Evolutionary conservation across 2,113 vertebrate species (phyloP), one percentile per base, ranked within the genome.

Genomic region (Calyptommatus sinebrachiatus): DNA sequence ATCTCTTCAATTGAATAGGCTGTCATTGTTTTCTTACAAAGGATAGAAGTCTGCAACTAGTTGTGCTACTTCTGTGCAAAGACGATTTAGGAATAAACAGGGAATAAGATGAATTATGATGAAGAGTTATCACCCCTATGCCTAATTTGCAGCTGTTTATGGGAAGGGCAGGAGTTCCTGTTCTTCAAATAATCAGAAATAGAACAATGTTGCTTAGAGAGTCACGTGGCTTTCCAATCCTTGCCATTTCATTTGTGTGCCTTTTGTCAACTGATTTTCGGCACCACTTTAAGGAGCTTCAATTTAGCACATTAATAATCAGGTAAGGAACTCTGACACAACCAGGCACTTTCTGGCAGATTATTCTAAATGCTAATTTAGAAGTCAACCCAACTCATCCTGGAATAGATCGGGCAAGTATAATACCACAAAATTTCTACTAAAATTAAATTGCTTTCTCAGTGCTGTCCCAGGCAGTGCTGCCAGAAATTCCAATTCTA

Each of bases 401-500:
- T 70, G 26, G 60, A 72, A 50, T 24, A 72, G 7, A 48, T 72
- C 2, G 45, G 26, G 24, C 24, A 18, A 63, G 12, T 31, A 65
- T 45, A 50, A 48, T 35, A 22, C 22, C 10, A 63, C 35, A 62
- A 14, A 67, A 31, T 48, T 45, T 22, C 45, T 50, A 63, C n/a
- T 18, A 50, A 72, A 72, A 65, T n/a, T 46, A 71, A 26, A 35
- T 57, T 65, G 6, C 28, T 50, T 20, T 66, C 61, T 41, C 45
- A 66, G 66, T 53, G 29, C 62, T 61, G 46, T 62, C 11, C 62
- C 46, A 71, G 45, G 11, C 21, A 16, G 28, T 16, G 21, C 76
- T 68, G 22, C 65, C 45, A 77, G 65, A 77, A 77, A 77, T 67
- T 67, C 62, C 45, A 66, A 50, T 50, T 12, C 62, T 76, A 20